Conservation (phyloP, 2,888 invertebrate genomes). For the Drosophila greeni region DNA sequence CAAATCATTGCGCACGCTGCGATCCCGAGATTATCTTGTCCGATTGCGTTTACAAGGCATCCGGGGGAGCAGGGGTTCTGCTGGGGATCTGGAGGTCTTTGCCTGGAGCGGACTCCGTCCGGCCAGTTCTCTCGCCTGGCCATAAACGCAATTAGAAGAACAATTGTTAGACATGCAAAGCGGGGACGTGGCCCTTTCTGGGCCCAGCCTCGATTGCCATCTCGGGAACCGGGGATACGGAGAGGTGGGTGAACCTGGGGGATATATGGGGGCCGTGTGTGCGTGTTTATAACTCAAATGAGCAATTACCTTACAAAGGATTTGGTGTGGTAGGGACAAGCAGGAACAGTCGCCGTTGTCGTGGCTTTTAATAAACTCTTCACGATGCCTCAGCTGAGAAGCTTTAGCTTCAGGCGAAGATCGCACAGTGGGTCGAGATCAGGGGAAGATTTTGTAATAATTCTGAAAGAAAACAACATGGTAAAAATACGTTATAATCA, state of each 20-base stretch:
- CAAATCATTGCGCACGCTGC: conserved; percentile 45
- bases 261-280: conserved; percentile 37
- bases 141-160: conserved; percentile 75
- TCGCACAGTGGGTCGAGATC: conserved; percentile 18
- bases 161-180: conserved; percentile 75
- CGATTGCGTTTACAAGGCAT: conserved; percentile 72
- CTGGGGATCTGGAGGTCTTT: conserved; percentile 1
- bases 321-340: conserved; percentile 39
- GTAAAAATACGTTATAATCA: neutral
- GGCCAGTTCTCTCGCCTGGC: conserved; percentile 47
- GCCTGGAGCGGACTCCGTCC: conserved; percentile 21
- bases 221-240: conserved; percentile 32
- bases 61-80: conserved; percentile 14
- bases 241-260: neutral
- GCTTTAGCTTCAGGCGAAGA: conserved; percentile 13
- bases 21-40: conserved; percentile 65
- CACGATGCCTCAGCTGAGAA: conserved; percentile 45
- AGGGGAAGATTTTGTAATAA: neutral
- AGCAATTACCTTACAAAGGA: conserved; percentile 69
- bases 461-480: too few species aligned
- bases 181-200: conserved; percentile 50
- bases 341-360: conserved; percentile 33
- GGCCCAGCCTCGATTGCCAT: conserved; percentile 57
- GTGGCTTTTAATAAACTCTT: conserved; percentile 69
- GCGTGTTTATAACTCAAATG: conserved; percentile 72